These are phyloP conservation scores for Cyprinodon tularosa DNA, from an alignment of 2,113 vertebrate genomes.

Conservation along the genomic window DNA sequence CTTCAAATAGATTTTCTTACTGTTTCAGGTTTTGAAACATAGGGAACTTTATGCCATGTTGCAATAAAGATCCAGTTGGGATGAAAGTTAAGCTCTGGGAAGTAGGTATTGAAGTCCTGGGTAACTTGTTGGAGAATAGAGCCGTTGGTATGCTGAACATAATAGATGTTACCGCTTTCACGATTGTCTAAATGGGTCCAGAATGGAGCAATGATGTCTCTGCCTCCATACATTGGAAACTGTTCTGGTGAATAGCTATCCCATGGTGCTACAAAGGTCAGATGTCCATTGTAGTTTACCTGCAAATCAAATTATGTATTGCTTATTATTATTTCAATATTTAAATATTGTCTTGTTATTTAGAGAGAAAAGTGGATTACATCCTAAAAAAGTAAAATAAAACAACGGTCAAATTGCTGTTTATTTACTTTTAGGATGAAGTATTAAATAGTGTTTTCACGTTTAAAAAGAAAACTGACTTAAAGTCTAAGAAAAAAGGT, in stretches of 20 bases:
- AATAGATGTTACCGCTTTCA: slow-evolving; percentile 47
- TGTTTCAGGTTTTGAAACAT: slow-evolving; percentile 28
- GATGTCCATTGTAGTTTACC: slow-evolving; percentile 76
- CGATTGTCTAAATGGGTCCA: slow-evolving; percentile 72
- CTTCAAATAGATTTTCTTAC: slow-evolving; percentile 25
- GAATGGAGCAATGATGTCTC: slow-evolving; percentile 56
- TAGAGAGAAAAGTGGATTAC: no score
- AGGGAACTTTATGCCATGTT: slow-evolving; percentile 76
- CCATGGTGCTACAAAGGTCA: slow-evolving; percentile 52
- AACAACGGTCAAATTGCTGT: neutral
- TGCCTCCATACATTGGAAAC: slow-evolving; percentile 34
- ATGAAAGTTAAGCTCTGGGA: neutral
- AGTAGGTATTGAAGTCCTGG: slow-evolving; percentile 67
- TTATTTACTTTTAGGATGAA: neutral
- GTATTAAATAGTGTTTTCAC: neutral
- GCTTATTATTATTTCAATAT: no score
- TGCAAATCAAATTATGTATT: slow-evolving; percentile 10
- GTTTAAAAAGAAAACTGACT: neutral
- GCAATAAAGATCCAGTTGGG: slow-evolving; percentile 67
- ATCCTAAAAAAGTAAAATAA: no score
- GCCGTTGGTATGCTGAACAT: slow-evolving; percentile 20
- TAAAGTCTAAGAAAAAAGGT: neutral
- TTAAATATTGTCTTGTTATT: neutral
- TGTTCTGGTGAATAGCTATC: neutral
- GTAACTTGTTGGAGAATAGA: slow-evolving; percentile 45